Evolutionary conservation across 1,140 invertebrate genomes (phyloP).

Genomic region (Aphelinus certus): DNA sequence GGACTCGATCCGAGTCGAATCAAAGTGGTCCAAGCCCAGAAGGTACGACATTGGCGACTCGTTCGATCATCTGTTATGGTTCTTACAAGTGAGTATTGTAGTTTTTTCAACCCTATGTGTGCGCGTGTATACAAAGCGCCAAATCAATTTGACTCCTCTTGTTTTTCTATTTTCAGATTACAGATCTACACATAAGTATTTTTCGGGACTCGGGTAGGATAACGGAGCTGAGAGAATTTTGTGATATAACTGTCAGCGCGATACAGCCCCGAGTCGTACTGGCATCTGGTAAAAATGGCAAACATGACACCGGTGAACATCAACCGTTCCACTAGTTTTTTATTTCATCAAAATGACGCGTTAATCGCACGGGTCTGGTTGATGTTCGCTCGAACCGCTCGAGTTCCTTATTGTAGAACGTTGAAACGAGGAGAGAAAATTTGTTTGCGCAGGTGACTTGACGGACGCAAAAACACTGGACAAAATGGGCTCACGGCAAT

Average conservation of each 20-base stretch:
- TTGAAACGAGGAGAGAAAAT: not conserved
- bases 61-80: slow-evolving; percentile 75
- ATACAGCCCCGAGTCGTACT: slow-evolving; percentile 85
- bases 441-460: slow-evolving; percentile 75
- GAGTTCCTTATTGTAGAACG: too few species aligned
- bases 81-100: slow-evolving; percentile 74
- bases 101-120: not conserved
- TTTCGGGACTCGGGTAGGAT: slow-evolving; percentile 81
- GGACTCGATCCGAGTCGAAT: slow-evolving; percentile 27
- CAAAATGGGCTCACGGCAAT: slow-evolving; percentile 84
- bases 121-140: not conserved
- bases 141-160: not conserved
- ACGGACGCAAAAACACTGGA: slow-evolving; percentile 88
- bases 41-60: slow-evolving; percentile 68
- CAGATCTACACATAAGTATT: slow-evolving; percentile 90
- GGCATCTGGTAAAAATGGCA: slow-evolving; percentile 72
- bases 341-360: too few species aligned
- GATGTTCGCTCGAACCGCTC: not conserved
- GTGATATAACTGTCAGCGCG: slow-evolving; percentile 75
- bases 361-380: not conserved
- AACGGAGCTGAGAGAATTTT: slow-evolving; percentile 83
- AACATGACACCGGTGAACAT: slow-evolving; percentile 2
- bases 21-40: slow-evolving; percentile 45
- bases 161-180: slow-evolving; percentile 72
- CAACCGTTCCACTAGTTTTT: not conserved